Evolutionary conservation across 2,113 vertebrate species (phyloP), one percentile per base, ranked within the genome.

Genomic region (Benitochromis conjunctus): DNA sequence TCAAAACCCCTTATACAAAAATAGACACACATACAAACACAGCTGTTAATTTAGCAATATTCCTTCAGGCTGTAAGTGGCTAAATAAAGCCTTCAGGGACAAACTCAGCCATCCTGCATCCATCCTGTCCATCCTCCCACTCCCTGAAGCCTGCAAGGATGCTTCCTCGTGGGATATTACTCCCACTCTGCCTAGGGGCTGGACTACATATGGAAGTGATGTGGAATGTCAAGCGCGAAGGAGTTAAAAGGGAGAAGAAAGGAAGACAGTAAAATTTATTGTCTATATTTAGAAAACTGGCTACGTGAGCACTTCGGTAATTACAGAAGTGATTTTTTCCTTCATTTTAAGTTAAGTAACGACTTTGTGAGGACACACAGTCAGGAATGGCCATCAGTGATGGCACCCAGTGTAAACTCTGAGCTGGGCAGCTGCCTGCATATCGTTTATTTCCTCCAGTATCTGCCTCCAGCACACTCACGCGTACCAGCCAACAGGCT

Each of bases 381-480:
- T 91, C 88, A 78, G 91, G 80, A 88, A 81, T 36, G 85, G 89
- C 91, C 90, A 86, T 92, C 92, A 89, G 83, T 83, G 82, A 91
- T 89, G 92, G 90, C 80, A 77, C 90, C 83, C 87, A 77, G 88
- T 86, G 92, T 86, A 89, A 93, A 92, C 91, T 77, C 80, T 79
- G 87, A 80, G 88, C 92, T 91, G 92, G 94, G 93, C 88, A 90
- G 88, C 84, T 78, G 90, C 89, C 88, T 86, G 90, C 90, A 82
- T 82, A 90, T 82, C 85, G 82, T 94, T 93, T 91, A 93, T 91
- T 95, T 93, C 91, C 87, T 92, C 88, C 92, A 88, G 92, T 94
- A 95, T 95, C 94, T 92, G 92, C 93, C 90, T 94, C 87, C 86
- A 93, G 93, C 94, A 95, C 92, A 92, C 92, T 90, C 77, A 57